Conservation (phyloP, 2,797 vertebrate species). For the Sebastes oblongus region DNA sequence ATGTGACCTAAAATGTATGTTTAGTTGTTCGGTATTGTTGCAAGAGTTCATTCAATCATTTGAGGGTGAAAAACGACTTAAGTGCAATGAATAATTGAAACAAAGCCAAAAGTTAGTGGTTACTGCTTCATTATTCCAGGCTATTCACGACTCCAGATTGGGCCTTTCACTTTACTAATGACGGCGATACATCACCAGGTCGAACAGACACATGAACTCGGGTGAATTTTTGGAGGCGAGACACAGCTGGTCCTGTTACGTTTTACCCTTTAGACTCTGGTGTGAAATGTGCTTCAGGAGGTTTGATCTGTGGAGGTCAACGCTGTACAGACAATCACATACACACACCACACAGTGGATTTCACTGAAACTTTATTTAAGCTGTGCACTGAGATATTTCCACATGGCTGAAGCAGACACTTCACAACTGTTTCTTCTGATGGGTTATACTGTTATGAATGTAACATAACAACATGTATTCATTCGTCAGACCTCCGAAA, state of each 20-base stretch:
- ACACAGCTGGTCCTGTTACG: slow-evolving; percentile 50
- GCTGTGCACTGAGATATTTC: slow-evolving; percentile 31
- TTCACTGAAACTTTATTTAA: slow-evolving; percentile 44
- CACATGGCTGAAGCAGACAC: slow-evolving; percentile 28
- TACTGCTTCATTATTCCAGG: slow-evolving; percentile 28
- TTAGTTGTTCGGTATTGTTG: not conserved
- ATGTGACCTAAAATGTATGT: not conserved
- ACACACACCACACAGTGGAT: not conserved
- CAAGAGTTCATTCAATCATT: not conserved
- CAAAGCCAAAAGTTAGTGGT: not conserved
- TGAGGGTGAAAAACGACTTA: not conserved
- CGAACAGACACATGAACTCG: slow-evolving; percentile 28
- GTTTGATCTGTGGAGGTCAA: slow-evolving; percentile 56
- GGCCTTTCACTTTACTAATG: slow-evolving; percentile 49
- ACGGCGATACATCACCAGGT: slow-evolving; percentile 43
- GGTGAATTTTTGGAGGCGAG: slow-evolving; percentile 48
- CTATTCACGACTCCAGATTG: slow-evolving; percentile 42
- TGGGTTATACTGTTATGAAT: not conserved
- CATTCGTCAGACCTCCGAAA: slow-evolving; percentile 1
- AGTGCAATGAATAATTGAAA: slow-evolving; percentile 14
- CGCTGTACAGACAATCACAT: slow-evolving; percentile 14
- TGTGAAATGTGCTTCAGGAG: slow-evolving; percentile 62
- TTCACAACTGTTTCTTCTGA: slow-evolving; percentile 16
- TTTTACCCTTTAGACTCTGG: slow-evolving; percentile 49
- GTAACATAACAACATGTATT: slow-evolving; percentile 1